phyloP scores from a whole-genome alignment of 2,888 invertebrate species.

The Noctua janthina region DNA sequence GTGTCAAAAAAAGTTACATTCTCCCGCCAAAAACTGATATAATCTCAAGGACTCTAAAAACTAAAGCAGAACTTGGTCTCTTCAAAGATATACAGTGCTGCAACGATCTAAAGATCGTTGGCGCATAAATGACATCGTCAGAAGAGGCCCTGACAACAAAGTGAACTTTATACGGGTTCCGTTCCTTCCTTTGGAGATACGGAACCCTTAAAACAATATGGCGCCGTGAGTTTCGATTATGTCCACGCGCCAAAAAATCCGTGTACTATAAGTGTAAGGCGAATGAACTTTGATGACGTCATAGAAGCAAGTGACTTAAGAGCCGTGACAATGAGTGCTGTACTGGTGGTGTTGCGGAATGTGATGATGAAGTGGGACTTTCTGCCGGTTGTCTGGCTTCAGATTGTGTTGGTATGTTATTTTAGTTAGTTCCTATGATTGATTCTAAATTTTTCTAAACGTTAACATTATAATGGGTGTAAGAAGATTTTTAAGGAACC shows the following conservation, averaged over 20 bases:
- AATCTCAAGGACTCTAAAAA: neutral
- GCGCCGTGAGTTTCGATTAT: neutral
- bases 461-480: neutral
- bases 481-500: neutral
- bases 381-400: conserved; percentile 61
- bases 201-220: neutral
- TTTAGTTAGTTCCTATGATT: too few relatives aligned
- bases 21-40: conserved; percentile 20
- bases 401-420: conserved; percentile 67
- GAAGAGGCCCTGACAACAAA: neutral
- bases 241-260: neutral
- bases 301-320: conserved; percentile 22
- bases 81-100: neutral
- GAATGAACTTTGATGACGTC: conserved; percentile 42
- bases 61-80: neutral
- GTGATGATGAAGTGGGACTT: conserved; percentile 55
- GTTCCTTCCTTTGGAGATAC: neutral
- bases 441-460: neutral
- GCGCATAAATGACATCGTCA: neutral
- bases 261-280: conserved; percentile 10
- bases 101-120: neutral
- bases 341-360: conserved; percentile 46
- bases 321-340: conserved; percentile 36
- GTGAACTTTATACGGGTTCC: neutral
- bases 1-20: conserved; percentile 18